These are phyloP conservation scores for Sorex araneus DNA, from an alignment of 2,113 vertebrate genomes.

Conservation along the genomic window DNA sequence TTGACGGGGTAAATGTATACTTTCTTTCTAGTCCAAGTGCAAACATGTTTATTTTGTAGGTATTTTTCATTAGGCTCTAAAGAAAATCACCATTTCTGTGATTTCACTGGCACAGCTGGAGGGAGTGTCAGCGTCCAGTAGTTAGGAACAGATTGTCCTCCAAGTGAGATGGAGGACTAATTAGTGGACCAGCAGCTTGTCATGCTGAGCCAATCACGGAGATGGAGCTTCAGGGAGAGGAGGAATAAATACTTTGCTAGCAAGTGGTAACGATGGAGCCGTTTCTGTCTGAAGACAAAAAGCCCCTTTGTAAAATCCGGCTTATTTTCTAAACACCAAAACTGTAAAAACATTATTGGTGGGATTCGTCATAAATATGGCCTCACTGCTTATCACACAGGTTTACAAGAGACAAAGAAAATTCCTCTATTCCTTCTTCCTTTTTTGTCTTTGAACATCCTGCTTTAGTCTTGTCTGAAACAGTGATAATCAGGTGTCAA, in stretches of 20 bases:
- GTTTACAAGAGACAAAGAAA: conserved; percentile 43
- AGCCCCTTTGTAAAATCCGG: neutral
- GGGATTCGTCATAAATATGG: conserved; percentile 5
- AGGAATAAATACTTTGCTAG: conserved; percentile 33
- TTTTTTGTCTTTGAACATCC: conserved; percentile 60
- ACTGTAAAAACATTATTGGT: neutral
- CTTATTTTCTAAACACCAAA: conserved; percentile 62
- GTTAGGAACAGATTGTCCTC: conserved; percentile 87
- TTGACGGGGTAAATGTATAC: neutral
- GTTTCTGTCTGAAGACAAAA: neutral
- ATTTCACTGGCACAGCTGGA: conserved; percentile 84
- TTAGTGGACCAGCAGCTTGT: conserved; percentile 86
- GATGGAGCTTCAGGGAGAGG: conserved; percentile 56
- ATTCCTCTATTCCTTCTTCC: neutral
- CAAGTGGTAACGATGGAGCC: neutral
- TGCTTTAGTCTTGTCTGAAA: conserved; percentile 54
- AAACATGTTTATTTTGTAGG: conserved; percentile 52
- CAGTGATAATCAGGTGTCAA: conserved; percentile 15
- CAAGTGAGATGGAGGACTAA: conserved; percentile 85
- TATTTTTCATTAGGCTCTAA: conserved; percentile 34
- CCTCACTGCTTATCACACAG: conserved; percentile 39
- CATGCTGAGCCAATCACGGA: conserved; percentile 68
- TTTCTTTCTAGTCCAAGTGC: conserved; percentile 62
- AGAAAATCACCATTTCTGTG: conserved; percentile 80
- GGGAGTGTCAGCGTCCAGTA: conserved; percentile 68